Percentiles rank a stretch among this genome's conserved stretches.
phyloP scores from a whole-genome alignment of 1,140 invertebrate genomes.

The Archegozetes longisetosus region DNA sequence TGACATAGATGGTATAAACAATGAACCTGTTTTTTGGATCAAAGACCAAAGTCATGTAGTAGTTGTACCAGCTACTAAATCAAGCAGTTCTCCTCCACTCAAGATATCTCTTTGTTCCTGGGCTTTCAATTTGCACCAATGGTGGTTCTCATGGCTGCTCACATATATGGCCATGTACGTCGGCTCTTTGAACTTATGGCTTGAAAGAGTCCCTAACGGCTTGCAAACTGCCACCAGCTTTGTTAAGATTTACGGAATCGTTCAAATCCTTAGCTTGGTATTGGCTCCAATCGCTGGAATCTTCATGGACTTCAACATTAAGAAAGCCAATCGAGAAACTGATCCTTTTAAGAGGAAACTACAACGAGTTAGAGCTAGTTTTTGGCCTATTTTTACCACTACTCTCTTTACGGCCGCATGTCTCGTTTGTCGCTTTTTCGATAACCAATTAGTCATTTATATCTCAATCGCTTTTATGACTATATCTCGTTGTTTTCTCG shows the following conservation, averaged over 20 bases:
- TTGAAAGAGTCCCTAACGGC: slow-evolving; percentile 13
- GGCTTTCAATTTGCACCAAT: slow-evolving; percentile 20
- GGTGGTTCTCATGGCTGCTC: slow-evolving; percentile 22
- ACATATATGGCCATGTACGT: slow-evolving; percentile 23
- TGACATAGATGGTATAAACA: background rate
- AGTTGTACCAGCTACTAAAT: background rate
- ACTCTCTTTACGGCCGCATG: slow-evolving; percentile 14
- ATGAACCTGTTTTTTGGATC: background rate
- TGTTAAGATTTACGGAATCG: slow-evolving; percentile 19
- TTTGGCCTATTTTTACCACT: slow-evolving; percentile 22
- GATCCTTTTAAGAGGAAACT: slow-evolving; percentile 19
- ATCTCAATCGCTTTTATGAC: slow-evolving; percentile 21
- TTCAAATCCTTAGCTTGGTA: slow-evolving; percentile 19
- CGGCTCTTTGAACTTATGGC: slow-evolving; percentile 20
- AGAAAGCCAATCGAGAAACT: slow-evolving; percentile 6
- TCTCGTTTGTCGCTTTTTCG: slow-evolving; percentile 21
- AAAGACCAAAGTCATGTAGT: too few relatives aligned
- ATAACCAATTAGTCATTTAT: slow-evolving; percentile 17
- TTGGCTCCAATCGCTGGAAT: slow-evolving; percentile 19
- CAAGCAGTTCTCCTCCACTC: slow-evolving; percentile 12
- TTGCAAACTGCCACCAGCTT: slow-evolving; percentile 12
- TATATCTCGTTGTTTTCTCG: slow-evolving; percentile 20
- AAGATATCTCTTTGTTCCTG: slow-evolving; percentile 13
- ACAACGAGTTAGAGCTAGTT: slow-evolving; percentile 17
- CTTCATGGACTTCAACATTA: slow-evolving; percentile 20